phyloP scores from a whole-genome alignment of 2,888 invertebrate genomes.

The Drosophila colorata region DNA sequence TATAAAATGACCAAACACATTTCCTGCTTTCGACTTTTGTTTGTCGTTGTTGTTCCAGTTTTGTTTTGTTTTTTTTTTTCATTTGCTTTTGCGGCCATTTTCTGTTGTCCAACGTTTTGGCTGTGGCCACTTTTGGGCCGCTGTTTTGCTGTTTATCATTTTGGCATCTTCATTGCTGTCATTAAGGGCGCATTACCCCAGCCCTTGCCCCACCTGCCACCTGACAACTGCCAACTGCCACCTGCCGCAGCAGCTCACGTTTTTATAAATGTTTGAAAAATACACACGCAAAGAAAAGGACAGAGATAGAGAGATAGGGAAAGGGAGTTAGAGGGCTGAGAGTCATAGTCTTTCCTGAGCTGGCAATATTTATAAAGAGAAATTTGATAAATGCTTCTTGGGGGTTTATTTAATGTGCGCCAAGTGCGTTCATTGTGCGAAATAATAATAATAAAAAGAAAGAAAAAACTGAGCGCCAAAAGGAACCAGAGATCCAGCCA shows the following conservation, averaged over 20 bases:
- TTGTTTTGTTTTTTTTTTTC: slow-evolving; percentile 30
- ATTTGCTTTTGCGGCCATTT: slow-evolving; percentile 36
- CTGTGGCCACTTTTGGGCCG: slow-evolving; percentile 57
- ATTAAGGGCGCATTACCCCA: slow-evolving; percentile 75
- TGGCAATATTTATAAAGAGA: slow-evolving; percentile 65
- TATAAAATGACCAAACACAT: slow-evolving; percentile 67
- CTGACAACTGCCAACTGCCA: slow-evolving; percentile 9
- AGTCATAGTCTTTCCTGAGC: slow-evolving; percentile 27
- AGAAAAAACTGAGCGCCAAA: slow-evolving; percentile 22
- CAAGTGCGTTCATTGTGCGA: slow-evolving; percentile 76
- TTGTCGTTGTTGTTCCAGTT: slow-evolving; percentile 58
- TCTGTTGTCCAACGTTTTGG: slow-evolving; percentile 36
- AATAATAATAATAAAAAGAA: slow-evolving; percentile 74
- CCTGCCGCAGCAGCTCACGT: slow-evolving; percentile 63
- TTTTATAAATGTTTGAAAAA: slow-evolving; percentile 78
- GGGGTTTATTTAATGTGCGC: slow-evolving; percentile 79
- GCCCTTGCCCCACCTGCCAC: slow-evolving; percentile 18
- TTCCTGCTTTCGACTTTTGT: slow-evolving; percentile 59
- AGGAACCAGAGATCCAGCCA: slow-evolving; percentile 26
- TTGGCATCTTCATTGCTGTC: slow-evolving; percentile 82
- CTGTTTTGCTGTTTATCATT: slow-evolving; percentile 77
- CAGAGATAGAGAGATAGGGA: slow-evolving; percentile 8
- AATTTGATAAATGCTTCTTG: slow-evolving; percentile 80
- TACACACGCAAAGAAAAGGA: slow-evolving; percentile 34
- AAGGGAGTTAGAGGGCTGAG: slow-evolving; percentile 10